phyloP scores from a whole-genome alignment of 2,797 vertebrate species.

The Dallia pectoralis region DNA sequence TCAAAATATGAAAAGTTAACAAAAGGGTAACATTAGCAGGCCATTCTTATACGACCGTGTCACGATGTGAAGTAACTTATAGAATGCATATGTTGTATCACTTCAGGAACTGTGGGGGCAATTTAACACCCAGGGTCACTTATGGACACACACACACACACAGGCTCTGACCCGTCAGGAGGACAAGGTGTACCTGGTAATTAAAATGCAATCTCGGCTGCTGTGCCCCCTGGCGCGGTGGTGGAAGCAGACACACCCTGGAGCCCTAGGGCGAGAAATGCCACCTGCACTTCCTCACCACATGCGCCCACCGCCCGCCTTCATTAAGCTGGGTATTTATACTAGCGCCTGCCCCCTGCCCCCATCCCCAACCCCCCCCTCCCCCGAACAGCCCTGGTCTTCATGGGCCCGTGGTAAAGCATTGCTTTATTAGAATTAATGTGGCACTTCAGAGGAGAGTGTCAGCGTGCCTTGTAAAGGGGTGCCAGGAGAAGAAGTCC shows the following conservation, averaged over 20 bases:
- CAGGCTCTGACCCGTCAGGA: slow-evolving; percentile 71
- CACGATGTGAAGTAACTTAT: not conserved
- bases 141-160: slow-evolving; percentile 32
- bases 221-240: slow-evolving; percentile 67
- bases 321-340: slow-evolving; percentile 81
- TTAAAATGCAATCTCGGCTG: slow-evolving; percentile 82
- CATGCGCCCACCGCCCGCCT: slow-evolving; percentile 79
- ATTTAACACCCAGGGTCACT: slow-evolving; percentile 6
- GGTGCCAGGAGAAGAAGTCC: slow-evolving; percentile 79
- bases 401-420: slow-evolving; percentile 68
- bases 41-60: not conserved
- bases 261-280: slow-evolving; percentile 75
- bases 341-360: slow-evolving; percentile 59
- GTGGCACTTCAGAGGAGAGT: slow-evolving; percentile 78
- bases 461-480: slow-evolving; percentile 68
- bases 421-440: slow-evolving; percentile 85
- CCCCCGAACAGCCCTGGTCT: slow-evolving; percentile 62
- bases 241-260: slow-evolving; percentile 65
- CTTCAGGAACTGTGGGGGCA: not conserved
- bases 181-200: slow-evolving; percentile 76
- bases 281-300: slow-evolving; percentile 78
- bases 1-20: slow-evolving; percentile 27
- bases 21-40: not conserved
- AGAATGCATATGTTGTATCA: not conserved
- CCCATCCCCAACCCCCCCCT: too few relatives aligned